phyloP scores from a whole-genome alignment of 2,113 vertebrate species.

The Rafetus swinhoei region DNA sequence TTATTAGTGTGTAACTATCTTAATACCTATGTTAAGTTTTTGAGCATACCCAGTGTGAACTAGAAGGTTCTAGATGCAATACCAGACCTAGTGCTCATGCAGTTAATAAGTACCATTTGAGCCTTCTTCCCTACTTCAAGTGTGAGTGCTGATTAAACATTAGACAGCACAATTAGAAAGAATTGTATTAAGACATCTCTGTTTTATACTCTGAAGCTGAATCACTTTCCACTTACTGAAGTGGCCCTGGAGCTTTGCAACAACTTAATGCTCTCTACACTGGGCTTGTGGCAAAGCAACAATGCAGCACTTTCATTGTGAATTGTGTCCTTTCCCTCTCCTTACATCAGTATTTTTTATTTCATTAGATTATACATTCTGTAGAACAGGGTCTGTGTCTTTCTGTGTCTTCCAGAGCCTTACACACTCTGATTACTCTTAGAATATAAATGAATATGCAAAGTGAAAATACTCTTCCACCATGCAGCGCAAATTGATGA shows the following conservation, averaged over 20 bases:
- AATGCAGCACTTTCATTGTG: neutral
- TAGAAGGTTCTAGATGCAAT: neutral
- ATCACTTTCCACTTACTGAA: neutral
- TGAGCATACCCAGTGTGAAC: neutral
- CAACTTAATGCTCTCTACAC: neutral
- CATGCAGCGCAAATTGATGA: neutral
- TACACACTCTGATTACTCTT: neutral
- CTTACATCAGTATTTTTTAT: neutral
- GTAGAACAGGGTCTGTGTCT: neutral
- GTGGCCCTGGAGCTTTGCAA: neutral
- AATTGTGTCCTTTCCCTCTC: neutral
- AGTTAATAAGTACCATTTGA: neutral
- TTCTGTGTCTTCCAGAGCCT: rapidly evolving
- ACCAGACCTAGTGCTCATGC: no score
- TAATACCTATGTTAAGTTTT: neutral
- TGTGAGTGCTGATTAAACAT: neutral
- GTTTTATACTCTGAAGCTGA: neutral
- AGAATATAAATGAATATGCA: neutral
- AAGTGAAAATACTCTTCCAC: neutral
- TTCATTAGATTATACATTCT: neutral
- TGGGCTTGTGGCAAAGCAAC: neutral
- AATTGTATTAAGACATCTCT: neutral
- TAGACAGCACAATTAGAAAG: neutral
- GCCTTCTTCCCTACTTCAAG: neutral
- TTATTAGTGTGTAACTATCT: neutral